A percentile compares a stretch with the other conserved stretches of the same genome.
Conservation (phyloP, 2,797 vertebrate genomes). For the Ceyx erithaca region DNA sequence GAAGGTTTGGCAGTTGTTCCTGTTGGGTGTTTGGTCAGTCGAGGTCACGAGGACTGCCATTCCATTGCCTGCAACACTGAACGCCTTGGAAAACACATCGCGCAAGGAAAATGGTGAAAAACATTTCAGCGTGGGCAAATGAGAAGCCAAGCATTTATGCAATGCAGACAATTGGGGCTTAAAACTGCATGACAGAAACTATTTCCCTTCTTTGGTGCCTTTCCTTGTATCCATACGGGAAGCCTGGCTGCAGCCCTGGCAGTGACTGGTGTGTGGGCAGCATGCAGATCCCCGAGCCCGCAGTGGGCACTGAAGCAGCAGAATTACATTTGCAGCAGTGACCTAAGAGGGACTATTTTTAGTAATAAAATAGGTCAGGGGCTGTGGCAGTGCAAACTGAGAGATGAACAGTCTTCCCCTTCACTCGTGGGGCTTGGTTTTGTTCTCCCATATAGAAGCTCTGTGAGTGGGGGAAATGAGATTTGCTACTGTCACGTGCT, state of each 20-base stretch:
- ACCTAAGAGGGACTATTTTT: constrained; percentile 93
- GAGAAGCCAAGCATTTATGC: not conserved
- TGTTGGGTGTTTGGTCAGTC: not conserved
- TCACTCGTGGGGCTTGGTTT: constrained; percentile 55
- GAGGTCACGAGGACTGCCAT: not conserved
- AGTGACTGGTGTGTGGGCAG: constrained; percentile 66
- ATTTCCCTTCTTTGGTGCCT: not conserved
- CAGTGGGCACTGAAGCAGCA: constrained; percentile 86
- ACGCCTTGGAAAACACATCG: not conserved
- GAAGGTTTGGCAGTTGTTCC: not conserved
- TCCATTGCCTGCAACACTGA: not conserved
- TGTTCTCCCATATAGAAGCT: not conserved
- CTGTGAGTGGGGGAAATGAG: constrained; percentile 30
- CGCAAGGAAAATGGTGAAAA: not conserved
- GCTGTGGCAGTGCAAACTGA: constrained; percentile 74
- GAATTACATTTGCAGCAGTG: constrained; percentile 87
- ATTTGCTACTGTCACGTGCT: constrained; percentile 9
- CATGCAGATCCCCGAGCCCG: constrained; percentile 71
- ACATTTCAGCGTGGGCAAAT: not conserved
- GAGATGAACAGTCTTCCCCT: constrained; percentile 67
- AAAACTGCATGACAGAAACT: not conserved
- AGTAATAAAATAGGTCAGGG: constrained; percentile 92
- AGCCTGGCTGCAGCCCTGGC: not conserved
- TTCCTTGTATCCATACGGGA: not conserved
- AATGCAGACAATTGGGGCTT: not conserved